A percentile compares a stretch with the other conserved stretches of the same genome.
phyloP scores from a whole-genome alignment of 30 jellyfish, hydroid and myxozoan species.

The Chironex yamaguchii region DNA sequence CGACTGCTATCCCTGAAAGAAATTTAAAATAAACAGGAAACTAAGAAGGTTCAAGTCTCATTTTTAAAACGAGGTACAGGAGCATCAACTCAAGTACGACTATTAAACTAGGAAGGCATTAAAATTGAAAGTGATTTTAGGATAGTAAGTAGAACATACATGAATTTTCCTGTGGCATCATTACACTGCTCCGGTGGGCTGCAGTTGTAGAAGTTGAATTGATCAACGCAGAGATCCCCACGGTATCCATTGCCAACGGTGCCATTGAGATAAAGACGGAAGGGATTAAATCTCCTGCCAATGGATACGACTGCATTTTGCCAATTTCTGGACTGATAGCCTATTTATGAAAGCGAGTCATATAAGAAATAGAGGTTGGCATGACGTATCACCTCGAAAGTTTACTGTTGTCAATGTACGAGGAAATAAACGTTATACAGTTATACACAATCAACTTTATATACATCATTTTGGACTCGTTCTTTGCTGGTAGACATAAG shows the following conservation, averaged over 20 bases:
- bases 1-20: too few species aligned
- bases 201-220: slow-evolving; percentile 82
- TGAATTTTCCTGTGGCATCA: slow-evolving; percentile 78
- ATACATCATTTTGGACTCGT: too few species aligned
- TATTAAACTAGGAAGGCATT: neutral
- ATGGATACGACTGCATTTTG: slow-evolving; percentile 76
- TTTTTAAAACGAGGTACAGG: too few species aligned
- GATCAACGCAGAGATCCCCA: slow-evolving; percentile 96
- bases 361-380: too few species aligned
- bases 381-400: too few species aligned
- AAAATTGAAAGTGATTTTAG: neutral
- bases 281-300: slow-evolving; percentile 91
- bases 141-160: slow-evolving; percentile 51
- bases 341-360: too few species aligned
- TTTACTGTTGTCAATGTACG: slow-evolving; percentile 20
- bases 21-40: too few species aligned
- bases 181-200: slow-evolving; percentile 84
- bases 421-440: too few species aligned
- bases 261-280: slow-evolving; percentile 83
- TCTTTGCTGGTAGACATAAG: too few species aligned
- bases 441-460: too few species aligned
- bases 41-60: neutral
- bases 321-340: slow-evolving; percentile 80
- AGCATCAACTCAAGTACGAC: too few species aligned
- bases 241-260: slow-evolving; percentile 90